Percentiles rank a stretch among this genome's conserved stretches.
Evolutionary conservation across 2,888 invertebrate genomes (phyloP).

Genomic region (Cataglyphis livida): DNA sequence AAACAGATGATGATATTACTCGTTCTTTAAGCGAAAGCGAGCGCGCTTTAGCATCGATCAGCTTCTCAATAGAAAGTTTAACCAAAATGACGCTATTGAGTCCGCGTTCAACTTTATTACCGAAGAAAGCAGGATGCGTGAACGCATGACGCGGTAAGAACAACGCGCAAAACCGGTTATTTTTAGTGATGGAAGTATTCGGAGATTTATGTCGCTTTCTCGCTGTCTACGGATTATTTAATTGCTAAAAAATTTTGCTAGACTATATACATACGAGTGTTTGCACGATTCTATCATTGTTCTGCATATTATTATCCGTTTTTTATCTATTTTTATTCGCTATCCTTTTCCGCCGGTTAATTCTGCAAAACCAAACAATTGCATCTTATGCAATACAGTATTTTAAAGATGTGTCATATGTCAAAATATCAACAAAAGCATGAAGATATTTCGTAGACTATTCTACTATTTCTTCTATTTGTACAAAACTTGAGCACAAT

Average conservation of each 20-base stretch:
- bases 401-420: no score
- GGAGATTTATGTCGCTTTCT: slow-evolving; percentile 27
- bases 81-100: slow-evolving; percentile 37
- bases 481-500: no score
- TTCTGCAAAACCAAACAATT: neutral
- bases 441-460: no score
- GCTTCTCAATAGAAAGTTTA: slow-evolving; percentile 51
- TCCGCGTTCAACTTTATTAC: slow-evolving; percentile 28
- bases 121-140: slow-evolving; percentile 41
- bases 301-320: neutral
- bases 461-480: no score
- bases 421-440: no score
- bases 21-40: slow-evolving; percentile 61
- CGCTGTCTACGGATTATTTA: slow-evolving; percentile 22
- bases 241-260: slow-evolving; percentile 13
- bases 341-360: neutral
- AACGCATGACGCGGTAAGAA: slow-evolving; percentile 23
- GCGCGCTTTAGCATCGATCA: slow-evolving; percentile 44
- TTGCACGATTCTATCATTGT: neutral
- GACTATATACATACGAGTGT: neutral
- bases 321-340: neutral
- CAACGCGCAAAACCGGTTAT: slow-evolving; percentile 21
- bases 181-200: slow-evolving; percentile 29
- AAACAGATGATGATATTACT: slow-evolving; percentile 15
- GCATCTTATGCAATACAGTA: neutral